phyloP scores from a whole-genome alignment of 2,797 vertebrate genomes.

The Synanceia verrucosa region DNA sequence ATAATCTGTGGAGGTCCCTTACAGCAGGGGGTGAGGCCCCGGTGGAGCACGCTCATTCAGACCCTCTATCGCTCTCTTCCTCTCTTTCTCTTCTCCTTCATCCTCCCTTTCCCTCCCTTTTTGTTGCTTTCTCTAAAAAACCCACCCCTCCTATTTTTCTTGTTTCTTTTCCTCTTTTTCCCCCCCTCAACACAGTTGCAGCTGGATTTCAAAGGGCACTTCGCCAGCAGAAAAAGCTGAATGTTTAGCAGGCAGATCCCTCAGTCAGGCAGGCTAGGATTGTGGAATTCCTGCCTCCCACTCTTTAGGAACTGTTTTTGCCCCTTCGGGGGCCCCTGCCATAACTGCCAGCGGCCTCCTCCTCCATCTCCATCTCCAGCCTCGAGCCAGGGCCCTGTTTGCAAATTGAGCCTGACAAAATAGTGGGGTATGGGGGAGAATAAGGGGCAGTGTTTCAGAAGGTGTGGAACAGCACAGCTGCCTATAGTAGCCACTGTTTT shows the following conservation, averaged over 20 bases:
- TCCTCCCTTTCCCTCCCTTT: constrained; percentile 39
- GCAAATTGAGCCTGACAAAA: constrained; percentile 80
- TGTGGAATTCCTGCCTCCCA: constrained; percentile 86
- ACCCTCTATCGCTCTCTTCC: constrained; percentile 39
- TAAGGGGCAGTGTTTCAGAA: constrained; percentile 49
- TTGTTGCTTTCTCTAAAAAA: constrained; percentile 42
- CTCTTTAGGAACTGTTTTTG: constrained; percentile 80
- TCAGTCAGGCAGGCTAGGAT: constrained; percentile 75
- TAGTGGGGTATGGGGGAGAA: constrained; percentile 37
- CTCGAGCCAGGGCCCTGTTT: constrained; percentile 67
- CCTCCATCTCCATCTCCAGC: constrained; percentile 72
- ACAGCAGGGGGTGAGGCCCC: constrained; percentile 81
- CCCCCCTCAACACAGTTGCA: constrained; percentile 76
- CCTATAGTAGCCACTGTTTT: not conserved
- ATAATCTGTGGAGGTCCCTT: constrained; percentile 83
- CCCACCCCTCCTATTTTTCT: constrained; percentile 41
- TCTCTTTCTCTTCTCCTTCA: constrained; percentile 55
- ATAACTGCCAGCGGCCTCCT: constrained; percentile 79
- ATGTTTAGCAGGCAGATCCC: constrained; percentile 82
- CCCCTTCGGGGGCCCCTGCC: constrained; percentile 82
- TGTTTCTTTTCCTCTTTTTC: constrained; percentile 30
- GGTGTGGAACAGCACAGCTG: constrained; percentile 47
- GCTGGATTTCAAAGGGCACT: constrained; percentile 84
- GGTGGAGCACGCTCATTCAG: constrained; percentile 71
- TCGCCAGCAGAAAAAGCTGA: constrained; percentile 78